Base-by-base conservation (phyloP, 2,797 vertebrate species). In the Gymnothorax javanicus region DNA sequence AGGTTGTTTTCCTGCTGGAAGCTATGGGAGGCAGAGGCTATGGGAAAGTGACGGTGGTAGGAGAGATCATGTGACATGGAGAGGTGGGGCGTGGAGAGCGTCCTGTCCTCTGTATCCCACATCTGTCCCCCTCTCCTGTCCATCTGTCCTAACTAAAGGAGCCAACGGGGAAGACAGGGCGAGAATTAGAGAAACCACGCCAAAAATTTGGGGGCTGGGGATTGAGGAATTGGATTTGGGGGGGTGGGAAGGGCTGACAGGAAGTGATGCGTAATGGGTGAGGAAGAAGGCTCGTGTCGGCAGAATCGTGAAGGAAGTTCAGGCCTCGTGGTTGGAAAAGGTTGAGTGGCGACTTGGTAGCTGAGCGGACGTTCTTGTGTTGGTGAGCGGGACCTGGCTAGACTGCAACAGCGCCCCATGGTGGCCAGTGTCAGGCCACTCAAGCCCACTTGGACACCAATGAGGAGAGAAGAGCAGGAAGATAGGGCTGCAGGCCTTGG, bases 141-240 rank as follows among this genome's bases (percentile, higher is more conserved):
- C 86, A 91, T 91, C 92, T 90, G 91, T 92, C 85, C 87, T 43
- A 43, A 43, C 25, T 87, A 83, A 84, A 89, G 86, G 64, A 85
- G 56, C 15, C 82, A 75, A 13, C 90, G 92, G 92, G 58, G 60
- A 59, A 79, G 71, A 79, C 91, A 91, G 67, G 85, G 89, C 90
- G 91, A 91, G 54, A 13, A 6, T 4, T 17, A 20, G 89, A 91
- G 91, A 90, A 92, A 88, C 88, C 90, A 94, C 93, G 92, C 93
- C 94, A 93, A 91, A 7, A 43, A 2, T 73, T 11, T 12, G 25
- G 75, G 50, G 23, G 50, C 8, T 1, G 75, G 43, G 17, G 33
- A 43, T 43, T 43, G 33, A 43, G 2, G 33, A 43, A 43, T 43
- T 43, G 33, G 2, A 43, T 43, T 43, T 43, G 33, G 75, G 75